Percentiles rank a stretch among this genome's conserved stretches.
Conservation (phyloP, 2,113 vertebrate species). For the Polypterus senegalus region DNA sequence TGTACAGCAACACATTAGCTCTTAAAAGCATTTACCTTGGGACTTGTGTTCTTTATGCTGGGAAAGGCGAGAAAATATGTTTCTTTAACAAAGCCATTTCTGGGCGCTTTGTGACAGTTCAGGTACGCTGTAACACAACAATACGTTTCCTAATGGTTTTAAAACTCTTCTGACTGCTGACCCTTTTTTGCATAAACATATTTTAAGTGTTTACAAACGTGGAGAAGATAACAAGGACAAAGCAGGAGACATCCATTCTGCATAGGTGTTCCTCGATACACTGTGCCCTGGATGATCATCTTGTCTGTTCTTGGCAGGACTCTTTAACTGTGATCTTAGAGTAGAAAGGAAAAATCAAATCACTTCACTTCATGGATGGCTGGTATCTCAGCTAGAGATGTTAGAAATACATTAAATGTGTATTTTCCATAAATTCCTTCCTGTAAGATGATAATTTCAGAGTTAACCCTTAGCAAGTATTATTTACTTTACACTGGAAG, state of each 20-base stretch:
- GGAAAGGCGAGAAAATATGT: constrained; percentile 57
- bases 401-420: too few species aligned
- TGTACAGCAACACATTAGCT: constrained; percentile 46
- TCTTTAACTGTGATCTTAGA: too few species aligned
- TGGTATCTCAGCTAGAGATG: too few species aligned
- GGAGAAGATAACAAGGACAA: constrained; percentile 45
- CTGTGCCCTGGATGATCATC: too few species aligned
- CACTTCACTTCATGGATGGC: too few species aligned
- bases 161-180: constrained; percentile 2
- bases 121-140: constrained; percentile 35
- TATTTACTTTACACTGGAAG: too few species aligned
- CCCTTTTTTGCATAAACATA: constrained; percentile 28
- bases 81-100: constrained; percentile 47
- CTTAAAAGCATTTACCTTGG: constrained; percentile 61
- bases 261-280: constrained; percentile 14
- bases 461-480: too few species aligned
- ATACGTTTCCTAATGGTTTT: constrained; percentile 13
- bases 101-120: constrained; percentile 42
- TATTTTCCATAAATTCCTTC: too few species aligned
- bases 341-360: too few species aligned
- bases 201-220: constrained; percentile 37
- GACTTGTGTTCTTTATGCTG: constrained; percentile 51
- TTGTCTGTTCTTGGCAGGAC: too few species aligned
- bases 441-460: too few species aligned
- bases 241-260: constrained; percentile 47